Evolutionary conservation across 92 coral and sea anemone genomes (phyloP).

Genomic region (Pocillopora grandis): DNA sequence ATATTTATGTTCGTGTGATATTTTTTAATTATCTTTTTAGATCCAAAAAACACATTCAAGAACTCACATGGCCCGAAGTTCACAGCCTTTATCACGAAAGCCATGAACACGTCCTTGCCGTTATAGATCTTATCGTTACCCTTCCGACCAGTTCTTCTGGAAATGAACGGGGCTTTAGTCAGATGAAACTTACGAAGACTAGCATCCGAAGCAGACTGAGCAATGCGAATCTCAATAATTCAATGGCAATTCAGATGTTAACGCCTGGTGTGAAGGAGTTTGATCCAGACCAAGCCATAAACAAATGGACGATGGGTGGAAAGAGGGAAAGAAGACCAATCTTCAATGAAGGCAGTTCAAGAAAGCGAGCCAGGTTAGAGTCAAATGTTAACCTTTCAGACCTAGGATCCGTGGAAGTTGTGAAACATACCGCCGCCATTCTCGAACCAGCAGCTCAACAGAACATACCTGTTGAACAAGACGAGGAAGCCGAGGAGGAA

Average conservation of each 20-base stretch:
- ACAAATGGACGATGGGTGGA: constrained; percentile 31
- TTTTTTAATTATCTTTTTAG: too few relatives aligned
- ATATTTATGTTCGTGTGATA: too few relatives aligned
- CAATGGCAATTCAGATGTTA: constrained; percentile 2
- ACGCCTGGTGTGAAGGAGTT: constrained; percentile 29
- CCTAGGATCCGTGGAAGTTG: too few relatives aligned
- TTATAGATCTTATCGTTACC: constrained; percentile 17
- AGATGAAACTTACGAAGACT: constrained; percentile 12
- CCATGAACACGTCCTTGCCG: constrained; percentile 26
- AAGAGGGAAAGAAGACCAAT: constrained; percentile 14
- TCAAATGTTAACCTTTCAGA: too few relatives aligned
- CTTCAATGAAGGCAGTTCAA: not conserved
- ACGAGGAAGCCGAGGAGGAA: too few relatives aligned
- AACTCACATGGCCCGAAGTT: too few relatives aligned
- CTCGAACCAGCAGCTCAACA: too few relatives aligned
- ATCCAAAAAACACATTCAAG: too few relatives aligned
- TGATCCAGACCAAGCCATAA: constrained; percentile 45
- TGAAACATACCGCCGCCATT: too few relatives aligned
- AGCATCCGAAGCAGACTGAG: not conserved
- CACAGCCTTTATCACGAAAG: too few relatives aligned
- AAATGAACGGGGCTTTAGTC: constrained; percentile 35
- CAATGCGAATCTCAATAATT: not conserved
- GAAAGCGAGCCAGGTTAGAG: too few relatives aligned
- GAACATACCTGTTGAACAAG: too few relatives aligned
- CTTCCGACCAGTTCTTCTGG: constrained; percentile 33